Base-by-base conservation (phyloP, 2,113 vertebrate species). In the Pantherophis guttatus region DNA sequence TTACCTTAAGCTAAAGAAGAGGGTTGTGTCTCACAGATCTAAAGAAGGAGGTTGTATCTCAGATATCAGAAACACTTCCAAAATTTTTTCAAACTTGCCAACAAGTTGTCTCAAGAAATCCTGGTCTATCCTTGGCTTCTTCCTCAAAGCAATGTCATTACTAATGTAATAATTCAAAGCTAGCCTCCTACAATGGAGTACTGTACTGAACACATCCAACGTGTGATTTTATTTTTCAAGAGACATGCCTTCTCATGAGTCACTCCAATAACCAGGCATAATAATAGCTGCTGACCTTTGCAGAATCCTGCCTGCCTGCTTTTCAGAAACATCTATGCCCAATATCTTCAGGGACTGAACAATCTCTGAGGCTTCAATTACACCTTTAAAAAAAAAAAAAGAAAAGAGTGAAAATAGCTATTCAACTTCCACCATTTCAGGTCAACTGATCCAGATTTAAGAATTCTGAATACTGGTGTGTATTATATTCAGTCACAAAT, bases 311-410 rank as follows among this genome's bases (percentile, higher is more conserved):
- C 95, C 94, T 50, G 98, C 98, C 87, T 99, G 98, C 88, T 98
- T 96, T 96, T 96, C 97, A 94, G 98, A 98, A 97, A 99, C 96
- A 70, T 96, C 95, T 93, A 99, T 97, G 91, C 99, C 99, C 96
- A 99, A 12, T 92, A 98, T 98, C 96, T 98, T 97, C 75, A 99
- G 98, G 85, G 98, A 98, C 97, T 99, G 98, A 92, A 99, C 98
- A 96, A 99, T 98, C 97, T 99, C 99, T 19, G 98, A 98, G 90
- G 98, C 97, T 93, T 99, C 99, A 94, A 99, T 99, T 96, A 97
- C 98, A 50, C 99, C 99, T 99, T 96, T 95, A 94, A 91, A 95
- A 96, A 94, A 95, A 96, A 94, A 96, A 94, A 94, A 92, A 95
- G 95, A 44, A 33, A 21, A 81, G 2, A 81, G 8, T 81, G 33